Conservation (phyloP, 2,888 invertebrate genomes). For the Torymus aiolomorphi region DNA sequence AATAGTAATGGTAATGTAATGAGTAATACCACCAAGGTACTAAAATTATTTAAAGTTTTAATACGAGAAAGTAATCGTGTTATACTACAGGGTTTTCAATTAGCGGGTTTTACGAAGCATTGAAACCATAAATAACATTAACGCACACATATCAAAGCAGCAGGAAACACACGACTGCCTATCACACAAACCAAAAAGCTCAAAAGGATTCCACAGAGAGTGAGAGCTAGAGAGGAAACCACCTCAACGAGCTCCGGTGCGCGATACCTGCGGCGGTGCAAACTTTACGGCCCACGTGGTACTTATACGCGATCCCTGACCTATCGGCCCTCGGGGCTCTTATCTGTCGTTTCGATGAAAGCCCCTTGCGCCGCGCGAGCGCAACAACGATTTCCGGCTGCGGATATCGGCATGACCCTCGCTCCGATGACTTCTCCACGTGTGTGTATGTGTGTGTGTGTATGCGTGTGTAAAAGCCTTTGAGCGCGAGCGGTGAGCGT, state of each 20-base stretch:
- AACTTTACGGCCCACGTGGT: slow-evolving; percentile 19
- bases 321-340: slow-evolving; percentile 19
- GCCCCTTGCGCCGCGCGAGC: background rate
- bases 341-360: slow-evolving; percentile 49
- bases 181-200: no score
- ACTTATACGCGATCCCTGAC: slow-evolving; percentile 6
- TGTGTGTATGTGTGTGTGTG: background rate
- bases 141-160: no score
- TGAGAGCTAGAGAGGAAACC: background rate
- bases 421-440: slow-evolving; percentile 16
- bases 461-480: background rate
- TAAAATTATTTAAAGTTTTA: no score
- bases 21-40: no score
- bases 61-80: no score
- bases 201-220: background rate
- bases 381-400: slow-evolving; percentile 36
- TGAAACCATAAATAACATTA: no score
- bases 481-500: background rate
- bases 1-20: no score
- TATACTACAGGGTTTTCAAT: no score
- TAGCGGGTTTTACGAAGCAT: no score
- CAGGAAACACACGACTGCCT: no score
- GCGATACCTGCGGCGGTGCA: background rate
- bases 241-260: no score
- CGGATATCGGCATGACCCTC: slow-evolving; percentile 10